These are phyloP conservation scores for Lamprotornis superbus DNA, from an alignment of 2,113 vertebrate genomes.

Conservation along the genomic window DNA sequence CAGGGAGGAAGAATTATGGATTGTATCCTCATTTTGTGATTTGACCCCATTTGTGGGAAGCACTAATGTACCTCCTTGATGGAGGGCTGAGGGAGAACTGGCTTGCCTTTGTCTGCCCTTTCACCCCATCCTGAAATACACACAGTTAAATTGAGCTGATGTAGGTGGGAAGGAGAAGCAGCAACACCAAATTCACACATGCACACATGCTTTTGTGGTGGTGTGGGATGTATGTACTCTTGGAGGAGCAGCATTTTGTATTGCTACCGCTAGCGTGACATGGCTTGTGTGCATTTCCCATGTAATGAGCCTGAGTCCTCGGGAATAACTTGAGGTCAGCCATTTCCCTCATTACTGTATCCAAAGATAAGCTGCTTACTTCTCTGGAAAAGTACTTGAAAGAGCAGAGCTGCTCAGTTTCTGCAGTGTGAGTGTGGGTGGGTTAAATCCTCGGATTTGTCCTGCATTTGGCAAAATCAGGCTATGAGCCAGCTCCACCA, in stretches of 20 bases:
- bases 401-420: background rate
- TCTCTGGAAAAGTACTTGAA: background rate
- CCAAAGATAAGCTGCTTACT: background rate
- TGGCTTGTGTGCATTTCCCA: background rate
- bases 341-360: background rate
- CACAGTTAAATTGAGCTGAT: background rate
- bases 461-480: background rate
- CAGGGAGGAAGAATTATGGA: slow-evolving; percentile 95
- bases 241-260: background rate
- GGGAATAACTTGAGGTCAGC: background rate
- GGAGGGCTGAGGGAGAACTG: background rate
- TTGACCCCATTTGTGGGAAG: background rate
- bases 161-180: background rate
- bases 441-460: background rate
- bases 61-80: accelerated
- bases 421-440: background rate
- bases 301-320: background rate
- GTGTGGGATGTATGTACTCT: accelerated
- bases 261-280: accelerated
- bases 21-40: slow-evolving; percentile 87
- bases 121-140: background rate
- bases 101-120: background rate
- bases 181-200: background rate
- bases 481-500: background rate
- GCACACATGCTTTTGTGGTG: accelerated